Conservation (phyloP, 2,113 vertebrate species). For the Zootoca vivipara region DNA sequence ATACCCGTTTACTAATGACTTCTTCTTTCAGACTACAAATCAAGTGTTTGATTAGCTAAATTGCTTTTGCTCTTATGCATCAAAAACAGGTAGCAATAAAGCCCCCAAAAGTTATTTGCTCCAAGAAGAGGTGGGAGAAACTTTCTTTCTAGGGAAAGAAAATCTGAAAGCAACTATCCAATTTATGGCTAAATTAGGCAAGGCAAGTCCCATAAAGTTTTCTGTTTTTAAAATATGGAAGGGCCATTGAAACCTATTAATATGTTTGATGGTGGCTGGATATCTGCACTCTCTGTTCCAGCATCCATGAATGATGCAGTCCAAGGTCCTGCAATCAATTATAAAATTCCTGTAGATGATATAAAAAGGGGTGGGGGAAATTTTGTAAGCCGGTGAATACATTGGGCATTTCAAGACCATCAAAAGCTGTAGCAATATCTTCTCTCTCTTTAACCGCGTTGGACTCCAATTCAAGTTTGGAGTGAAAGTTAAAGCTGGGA, state of each 20-base stretch:
- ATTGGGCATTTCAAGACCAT: not conserved
- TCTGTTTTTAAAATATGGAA: not conserved
- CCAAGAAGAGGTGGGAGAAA: constrained; percentile 6
- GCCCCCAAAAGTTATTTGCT: constrained; percentile 14
- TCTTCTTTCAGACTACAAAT: constrained; percentile 53
- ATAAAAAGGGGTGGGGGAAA: not conserved
- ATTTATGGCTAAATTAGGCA: constrained; percentile 18
- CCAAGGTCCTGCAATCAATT: not conserved
- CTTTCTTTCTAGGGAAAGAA: constrained; percentile 47
- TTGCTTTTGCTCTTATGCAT: constrained; percentile 40
- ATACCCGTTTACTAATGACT: constrained; percentile 52
- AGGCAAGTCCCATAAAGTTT: constrained; percentile 12
- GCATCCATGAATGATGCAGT: constrained; percentile 1
- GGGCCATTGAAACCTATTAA: not conserved
- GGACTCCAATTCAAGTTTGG: not conserved
- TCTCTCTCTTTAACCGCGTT: not conserved
- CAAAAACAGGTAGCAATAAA: constrained; percentile 42
- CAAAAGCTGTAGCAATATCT: not conserved
- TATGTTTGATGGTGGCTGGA: not conserved
- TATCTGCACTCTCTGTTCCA: not conserved
- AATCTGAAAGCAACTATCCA: not conserved
- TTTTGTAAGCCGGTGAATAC: not conserved
- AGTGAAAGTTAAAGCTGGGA: not conserved
- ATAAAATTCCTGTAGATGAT: not conserved
- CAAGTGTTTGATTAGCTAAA: constrained; percentile 53